These are phyloP conservation scores for Batillaria attramentaria DNA, from an alignment of 1,140 invertebrate genomes.

Conservation along the genomic window DNA sequence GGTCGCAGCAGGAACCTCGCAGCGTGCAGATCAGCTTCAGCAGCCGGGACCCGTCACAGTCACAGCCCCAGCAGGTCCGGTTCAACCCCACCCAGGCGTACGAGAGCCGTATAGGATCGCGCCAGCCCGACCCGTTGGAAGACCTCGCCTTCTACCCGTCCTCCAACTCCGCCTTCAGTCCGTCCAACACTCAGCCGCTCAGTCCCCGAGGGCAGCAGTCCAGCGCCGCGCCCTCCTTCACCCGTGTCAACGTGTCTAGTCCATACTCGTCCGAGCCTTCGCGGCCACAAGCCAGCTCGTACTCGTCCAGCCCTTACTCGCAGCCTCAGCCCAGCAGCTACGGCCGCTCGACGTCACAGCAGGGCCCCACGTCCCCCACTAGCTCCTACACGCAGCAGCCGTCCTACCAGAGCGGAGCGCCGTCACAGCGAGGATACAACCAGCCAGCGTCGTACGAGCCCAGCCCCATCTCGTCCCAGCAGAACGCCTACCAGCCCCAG, in stretches of 20 bases:
- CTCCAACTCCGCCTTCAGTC: constrained; percentile 12
- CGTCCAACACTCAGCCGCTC: not conserved
- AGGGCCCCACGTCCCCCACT: constrained; percentile 17
- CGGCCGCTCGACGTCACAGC: constrained; percentile 9
- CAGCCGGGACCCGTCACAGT: not conserved
- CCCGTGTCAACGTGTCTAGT: not conserved
- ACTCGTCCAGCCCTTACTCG: constrained; percentile 21
- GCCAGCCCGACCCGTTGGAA: constrained; percentile 15
- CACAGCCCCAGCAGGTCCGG: constrained; percentile 20
- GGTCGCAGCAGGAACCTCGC: constrained; percentile 5
- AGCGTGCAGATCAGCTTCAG: constrained; percentile 21
- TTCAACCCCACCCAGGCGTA: constrained; percentile 33
- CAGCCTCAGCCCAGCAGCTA: not conserved
- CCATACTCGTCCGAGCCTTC: constrained; percentile 16
- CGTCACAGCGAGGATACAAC: not conserved
- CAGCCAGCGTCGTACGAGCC: constrained; percentile 14
- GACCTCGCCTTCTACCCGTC: not conserved
- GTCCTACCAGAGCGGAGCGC: not conserved
- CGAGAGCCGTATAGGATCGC: constrained; percentile 30
- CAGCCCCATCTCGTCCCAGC: not conserved
- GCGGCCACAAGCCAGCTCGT: not conserved
- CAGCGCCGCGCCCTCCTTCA: not conserved
- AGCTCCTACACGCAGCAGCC: not conserved
- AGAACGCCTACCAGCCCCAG: constrained; percentile 2
- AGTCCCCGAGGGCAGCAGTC: not conserved